Evolutionary conservation across 2,888 invertebrate species (phyloP).

Genomic region (Parnassius glacialis): DNA sequence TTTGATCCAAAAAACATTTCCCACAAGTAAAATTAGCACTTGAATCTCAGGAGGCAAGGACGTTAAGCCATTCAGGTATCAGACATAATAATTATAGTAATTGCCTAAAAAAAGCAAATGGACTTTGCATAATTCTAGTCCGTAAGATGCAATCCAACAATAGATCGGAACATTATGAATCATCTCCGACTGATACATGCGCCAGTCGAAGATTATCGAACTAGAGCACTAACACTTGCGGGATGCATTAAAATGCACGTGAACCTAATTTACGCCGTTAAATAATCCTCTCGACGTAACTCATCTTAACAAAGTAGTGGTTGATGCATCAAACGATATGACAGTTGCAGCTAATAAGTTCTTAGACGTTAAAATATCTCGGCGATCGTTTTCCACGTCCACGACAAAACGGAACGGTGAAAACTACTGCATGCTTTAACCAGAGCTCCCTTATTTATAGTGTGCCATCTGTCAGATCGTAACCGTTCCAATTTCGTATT

Average conservation of each 20-base stretch:
- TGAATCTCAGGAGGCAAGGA: too few species aligned
- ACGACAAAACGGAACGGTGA: slow-evolving; percentile 51
- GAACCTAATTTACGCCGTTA: slow-evolving; percentile 75
- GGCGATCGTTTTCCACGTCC: slow-evolving; percentile 42
- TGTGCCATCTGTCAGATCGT: slow-evolving; percentile 75
- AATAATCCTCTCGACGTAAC: slow-evolving; percentile 57
- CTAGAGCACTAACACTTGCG: slow-evolving; percentile 74
- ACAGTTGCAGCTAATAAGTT: slow-evolving; percentile 71
- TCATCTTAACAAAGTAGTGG: slow-evolving; percentile 73
- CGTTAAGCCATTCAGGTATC: background rate
- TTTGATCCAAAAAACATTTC: too few species aligned
- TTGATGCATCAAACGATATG: slow-evolving; percentile 73
- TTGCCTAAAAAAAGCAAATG: slow-evolving; percentile 49
- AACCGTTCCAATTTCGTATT: slow-evolving; percentile 73
- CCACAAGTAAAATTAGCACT: too few species aligned
- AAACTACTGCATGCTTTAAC: slow-evolving; percentile 54
- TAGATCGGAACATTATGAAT: slow-evolving; percentile 75
- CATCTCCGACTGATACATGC: slow-evolving; percentile 72
- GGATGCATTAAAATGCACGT: slow-evolving; percentile 79
- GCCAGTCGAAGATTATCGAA: slow-evolving; percentile 76
- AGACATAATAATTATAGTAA: slow-evolving; percentile 17
- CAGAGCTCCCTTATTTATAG: slow-evolving; percentile 71
- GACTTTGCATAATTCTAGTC: slow-evolving; percentile 70
- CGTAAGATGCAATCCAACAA: slow-evolving; percentile 71
- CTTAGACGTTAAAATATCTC: slow-evolving; percentile 64